Conservation (phyloP, 2,797 vertebrate species). For the Parauchenoglanis ngamensis region DNA sequence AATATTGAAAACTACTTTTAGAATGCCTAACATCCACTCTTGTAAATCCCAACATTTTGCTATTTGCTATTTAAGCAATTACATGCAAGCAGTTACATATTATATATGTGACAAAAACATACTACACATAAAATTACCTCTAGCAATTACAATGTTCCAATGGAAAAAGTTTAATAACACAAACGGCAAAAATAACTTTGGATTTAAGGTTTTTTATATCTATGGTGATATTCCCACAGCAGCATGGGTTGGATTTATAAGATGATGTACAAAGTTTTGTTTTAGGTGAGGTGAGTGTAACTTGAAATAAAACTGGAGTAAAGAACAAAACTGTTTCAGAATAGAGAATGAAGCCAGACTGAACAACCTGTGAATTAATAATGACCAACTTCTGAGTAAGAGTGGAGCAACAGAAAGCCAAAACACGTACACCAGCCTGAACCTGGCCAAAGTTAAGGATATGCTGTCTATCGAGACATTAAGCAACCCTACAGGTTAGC, state of each 20-base stretch:
- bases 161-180: background rate
- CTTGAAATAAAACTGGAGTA: slow-evolving; percentile 7
- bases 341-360: slow-evolving; percentile 5
- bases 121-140: background rate
- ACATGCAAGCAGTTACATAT: background rate
- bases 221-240: background rate
- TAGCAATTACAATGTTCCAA: background rate
- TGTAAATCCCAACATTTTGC: background rate
- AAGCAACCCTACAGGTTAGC: background rate
- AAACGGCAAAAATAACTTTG: background rate
- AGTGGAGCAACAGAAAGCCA: background rate
- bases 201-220: background rate
- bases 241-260: background rate
- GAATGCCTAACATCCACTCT: background rate
- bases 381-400: slow-evolving; percentile 18
- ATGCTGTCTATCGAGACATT: background rate
- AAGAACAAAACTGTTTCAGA: slow-evolving; percentile 14
- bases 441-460: background rate
- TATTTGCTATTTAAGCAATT: background rate
- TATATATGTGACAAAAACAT: background rate
- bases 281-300: background rate
- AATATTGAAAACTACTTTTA: background rate
- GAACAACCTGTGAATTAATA: slow-evolving; percentile 38
- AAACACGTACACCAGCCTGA: background rate
- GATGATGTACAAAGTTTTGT: background rate